A percentile compares a stretch with the other conserved stretches of the same genome.
Conservation (phyloP, 2,797 vertebrate species). For the Arrhamphus sclerolepis region DNA sequence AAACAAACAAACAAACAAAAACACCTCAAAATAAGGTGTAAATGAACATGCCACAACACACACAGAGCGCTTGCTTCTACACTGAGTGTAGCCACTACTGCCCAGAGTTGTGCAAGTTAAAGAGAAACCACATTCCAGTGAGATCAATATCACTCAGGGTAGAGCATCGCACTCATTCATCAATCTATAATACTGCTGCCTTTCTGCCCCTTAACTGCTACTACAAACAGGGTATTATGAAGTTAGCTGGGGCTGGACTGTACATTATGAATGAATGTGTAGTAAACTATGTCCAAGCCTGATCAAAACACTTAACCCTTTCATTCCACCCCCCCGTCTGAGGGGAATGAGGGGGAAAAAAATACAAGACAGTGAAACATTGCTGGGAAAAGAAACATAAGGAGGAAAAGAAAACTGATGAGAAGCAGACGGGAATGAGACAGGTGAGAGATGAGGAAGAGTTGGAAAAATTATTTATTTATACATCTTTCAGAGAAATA, state of each 20-base stretch:
- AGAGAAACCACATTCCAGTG: slow-evolving; percentile 36
- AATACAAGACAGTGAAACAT: slow-evolving; percentile 21
- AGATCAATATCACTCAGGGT: slow-evolving; percentile 71
- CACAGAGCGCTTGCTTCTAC: slow-evolving; percentile 2
- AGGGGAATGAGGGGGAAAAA: slow-evolving; percentile 29
- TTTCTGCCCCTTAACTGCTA: slow-evolving; percentile 56
- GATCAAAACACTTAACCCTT: slow-evolving; percentile 52
- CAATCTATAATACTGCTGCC: slow-evolving; percentile 65
- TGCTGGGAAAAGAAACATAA: neutral
- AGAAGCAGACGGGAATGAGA: slow-evolving; percentile 58
- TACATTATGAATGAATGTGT: slow-evolving; percentile 54
- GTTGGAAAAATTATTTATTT: slow-evolving; percentile 65
- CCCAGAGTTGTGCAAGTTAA: slow-evolving; percentile 12
- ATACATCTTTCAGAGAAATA: slow-evolving; percentile 41
- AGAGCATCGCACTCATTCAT: slow-evolving; percentile 64
- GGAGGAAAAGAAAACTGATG: slow-evolving; percentile 20
- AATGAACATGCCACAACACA: slow-evolving; percentile 35
- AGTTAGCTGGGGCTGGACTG: slow-evolving; percentile 35
- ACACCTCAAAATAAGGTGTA: slow-evolving; percentile 26
- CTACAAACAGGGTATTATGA: slow-evolving; percentile 46
- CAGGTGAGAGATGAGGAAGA: slow-evolving; percentile 62
- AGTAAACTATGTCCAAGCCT: slow-evolving; percentile 38
- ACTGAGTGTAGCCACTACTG: slow-evolving; percentile 31
- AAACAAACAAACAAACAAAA: slow-evolving; percentile 5
- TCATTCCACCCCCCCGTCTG: slow-evolving; percentile 7